Conservation (phyloP, 2,888 invertebrate species). For the Heliconius ismenius region DNA sequence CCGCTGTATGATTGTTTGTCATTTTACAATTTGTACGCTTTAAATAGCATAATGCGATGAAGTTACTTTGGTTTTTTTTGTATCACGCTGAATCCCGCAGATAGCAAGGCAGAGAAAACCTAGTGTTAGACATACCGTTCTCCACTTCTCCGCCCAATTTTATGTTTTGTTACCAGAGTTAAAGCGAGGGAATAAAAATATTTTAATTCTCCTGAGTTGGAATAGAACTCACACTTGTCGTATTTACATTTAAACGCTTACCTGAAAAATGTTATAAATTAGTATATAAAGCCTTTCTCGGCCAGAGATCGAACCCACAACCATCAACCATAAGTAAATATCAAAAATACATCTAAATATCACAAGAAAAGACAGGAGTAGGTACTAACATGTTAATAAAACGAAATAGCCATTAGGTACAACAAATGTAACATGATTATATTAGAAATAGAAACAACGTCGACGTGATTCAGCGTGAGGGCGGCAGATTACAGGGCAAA, state of each 20-base stretch:
- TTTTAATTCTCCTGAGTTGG: too few species aligned
- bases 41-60: neutral
- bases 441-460: constrained; percentile 24
- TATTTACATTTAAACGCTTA: too few species aligned
- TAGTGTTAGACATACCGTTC: neutral
- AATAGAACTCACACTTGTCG: too few species aligned
- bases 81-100: neutral
- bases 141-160: too few species aligned
- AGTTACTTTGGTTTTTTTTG: neutral
- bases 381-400: neutral
- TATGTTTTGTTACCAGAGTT: too few species aligned
- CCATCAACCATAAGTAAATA: neutral
- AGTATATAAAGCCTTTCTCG: too few species aligned
- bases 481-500: constrained; percentile 38
- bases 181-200: too few species aligned
- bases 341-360: neutral
- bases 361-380: neutral
- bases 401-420: constrained; percentile 3
- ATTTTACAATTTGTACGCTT: neutral
- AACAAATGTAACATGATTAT: constrained; percentile 18
- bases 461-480: constrained; percentile 42
- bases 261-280: too few species aligned
- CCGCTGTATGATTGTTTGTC: neutral
- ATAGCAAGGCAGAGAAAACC: neutral
- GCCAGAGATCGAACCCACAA: too few species aligned